Evolutionary conservation across 2,888 invertebrate genomes (phyloP).

Genomic region (Mesorhabditis belari): DNA sequence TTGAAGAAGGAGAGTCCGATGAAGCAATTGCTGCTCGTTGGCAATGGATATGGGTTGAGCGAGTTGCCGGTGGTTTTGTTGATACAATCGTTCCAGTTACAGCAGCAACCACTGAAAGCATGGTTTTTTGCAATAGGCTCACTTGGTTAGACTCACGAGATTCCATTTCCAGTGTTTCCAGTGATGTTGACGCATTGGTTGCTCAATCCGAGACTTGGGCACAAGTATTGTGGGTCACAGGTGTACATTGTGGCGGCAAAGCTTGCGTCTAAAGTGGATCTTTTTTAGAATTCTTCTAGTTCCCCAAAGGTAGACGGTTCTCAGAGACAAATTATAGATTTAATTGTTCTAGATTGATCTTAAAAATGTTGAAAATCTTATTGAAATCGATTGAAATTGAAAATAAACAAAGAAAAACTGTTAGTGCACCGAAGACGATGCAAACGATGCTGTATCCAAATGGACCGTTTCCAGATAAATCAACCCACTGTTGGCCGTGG

Average conservation of each 20-base stretch:
- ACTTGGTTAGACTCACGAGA: constrained; percentile 5
- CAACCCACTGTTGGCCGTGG: constrained; percentile 9
- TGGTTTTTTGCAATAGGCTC: too few relatives aligned
- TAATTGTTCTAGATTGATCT: too few relatives aligned
- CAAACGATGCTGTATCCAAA: too few relatives aligned
- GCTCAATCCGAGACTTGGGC: constrained; percentile 13
- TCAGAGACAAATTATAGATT: too few relatives aligned
- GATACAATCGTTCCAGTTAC: constrained; percentile 13
- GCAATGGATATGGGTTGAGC: too few relatives aligned
- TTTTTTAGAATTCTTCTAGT: neutral
- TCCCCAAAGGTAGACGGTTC: too few relatives aligned
- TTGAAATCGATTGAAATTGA: too few relatives aligned
- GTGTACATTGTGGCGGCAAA: constrained; percentile 19
- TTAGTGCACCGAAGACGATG: too few relatives aligned
- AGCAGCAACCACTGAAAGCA: constrained; percentile 28
- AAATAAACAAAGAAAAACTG: too few relatives aligned
- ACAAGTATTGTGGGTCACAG: constrained; percentile 17
- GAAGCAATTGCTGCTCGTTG: constrained; percentile 20
- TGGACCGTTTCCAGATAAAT: too few relatives aligned
- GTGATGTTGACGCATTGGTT: constrained; percentile 10
- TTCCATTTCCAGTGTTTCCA: too few relatives aligned
- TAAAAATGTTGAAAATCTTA: too few relatives aligned
- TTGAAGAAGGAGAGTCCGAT: constrained; percentile 19
- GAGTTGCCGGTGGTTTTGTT: neutral
- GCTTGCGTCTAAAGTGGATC: neutral